Base-by-base conservation (phyloP, 2,888 invertebrate genomes). In the Ametastegia equiseti region DNA sequence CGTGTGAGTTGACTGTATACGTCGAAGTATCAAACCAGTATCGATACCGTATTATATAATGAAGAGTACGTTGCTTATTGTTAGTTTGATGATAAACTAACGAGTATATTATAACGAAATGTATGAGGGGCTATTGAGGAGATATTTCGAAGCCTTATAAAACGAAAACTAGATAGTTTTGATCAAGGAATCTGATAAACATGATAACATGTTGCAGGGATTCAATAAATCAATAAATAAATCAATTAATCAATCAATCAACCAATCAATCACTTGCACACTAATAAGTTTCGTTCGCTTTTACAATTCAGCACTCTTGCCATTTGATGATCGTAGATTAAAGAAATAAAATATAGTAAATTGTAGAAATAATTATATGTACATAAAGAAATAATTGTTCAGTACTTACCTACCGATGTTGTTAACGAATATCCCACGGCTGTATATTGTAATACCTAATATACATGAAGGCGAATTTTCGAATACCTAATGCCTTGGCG, bases 331-430 rank as follows among this genome's bases (percentile, higher is more conserved):
- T 42, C 15, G 6, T 67, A 36, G 67, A 67, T 67, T 39, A 9
- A 30, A 30, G 15, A 13, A 63, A 39, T 39, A 13, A 36, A n/a
- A n/a, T n/a, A 50, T 75, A 75, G 11, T 33, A 4, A 54, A 54
- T 75, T 75, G 33, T 54, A 50, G 36, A 54, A 54, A 75, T 75
- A 13, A 75, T 75, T 54, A 75, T 75, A 36, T 78, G 78, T 78
- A 78, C 60, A 78, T 78, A 78, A 42, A 78, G 15, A 36, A 63
- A 42, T 39, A 67, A 67, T 2, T 67, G 9, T 42, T 42, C 60
- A 60, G 78, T 78, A 78, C 78, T 78, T 78, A 78, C 45, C 75
- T 78, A 78, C 45, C 75, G 54, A 75, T 75, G 47, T 71, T n/a
- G n/a, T 71, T n/a, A 71, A 36, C 47, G n/a, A 47, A 36, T 54